Conservation (phyloP, 2,797 vertebrate species). For the Steatocranus sp. region DNA sequence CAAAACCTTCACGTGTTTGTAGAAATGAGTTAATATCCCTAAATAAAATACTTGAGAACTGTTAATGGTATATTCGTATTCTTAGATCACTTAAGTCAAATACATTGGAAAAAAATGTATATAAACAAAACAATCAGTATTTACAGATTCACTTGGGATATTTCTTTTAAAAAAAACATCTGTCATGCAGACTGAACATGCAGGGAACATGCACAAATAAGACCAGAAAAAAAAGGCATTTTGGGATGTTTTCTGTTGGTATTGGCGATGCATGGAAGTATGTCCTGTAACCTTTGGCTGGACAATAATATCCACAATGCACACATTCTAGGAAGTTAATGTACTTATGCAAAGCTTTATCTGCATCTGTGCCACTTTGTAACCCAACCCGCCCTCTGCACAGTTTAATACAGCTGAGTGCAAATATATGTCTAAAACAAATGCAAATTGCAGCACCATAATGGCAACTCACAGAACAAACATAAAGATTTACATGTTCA, state of each 20-base stretch:
- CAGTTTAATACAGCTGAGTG: background rate
- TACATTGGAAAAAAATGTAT: background rate
- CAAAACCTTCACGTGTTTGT: background rate
- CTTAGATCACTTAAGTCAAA: background rate
- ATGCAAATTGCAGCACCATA: background rate
- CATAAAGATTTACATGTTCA: background rate
- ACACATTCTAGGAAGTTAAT: background rate
- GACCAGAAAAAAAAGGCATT: constrained; percentile 18
- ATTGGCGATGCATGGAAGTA: background rate
- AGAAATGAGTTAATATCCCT: background rate
- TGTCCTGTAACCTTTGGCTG: constrained; percentile 37
- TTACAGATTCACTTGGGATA: constrained; percentile 17
- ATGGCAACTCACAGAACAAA: background rate
- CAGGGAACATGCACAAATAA: constrained; percentile 42
- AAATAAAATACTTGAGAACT: background rate
- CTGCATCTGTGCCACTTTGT: background rate
- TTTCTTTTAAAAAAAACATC: background rate
- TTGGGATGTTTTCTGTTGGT: constrained; percentile 14
- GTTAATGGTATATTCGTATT: background rate
- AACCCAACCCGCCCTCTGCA: background rate
- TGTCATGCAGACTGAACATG: constrained; percentile 59
- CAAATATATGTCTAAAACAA: background rate
- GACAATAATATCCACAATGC: background rate
- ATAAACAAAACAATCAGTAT: constrained; percentile 29
- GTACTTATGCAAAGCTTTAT: background rate